Evolutionary conservation across 2,888 invertebrate species (phyloP), one percentile per base, ranked within the genome.

Genomic region (Ypsolopha scabrella): DNA sequence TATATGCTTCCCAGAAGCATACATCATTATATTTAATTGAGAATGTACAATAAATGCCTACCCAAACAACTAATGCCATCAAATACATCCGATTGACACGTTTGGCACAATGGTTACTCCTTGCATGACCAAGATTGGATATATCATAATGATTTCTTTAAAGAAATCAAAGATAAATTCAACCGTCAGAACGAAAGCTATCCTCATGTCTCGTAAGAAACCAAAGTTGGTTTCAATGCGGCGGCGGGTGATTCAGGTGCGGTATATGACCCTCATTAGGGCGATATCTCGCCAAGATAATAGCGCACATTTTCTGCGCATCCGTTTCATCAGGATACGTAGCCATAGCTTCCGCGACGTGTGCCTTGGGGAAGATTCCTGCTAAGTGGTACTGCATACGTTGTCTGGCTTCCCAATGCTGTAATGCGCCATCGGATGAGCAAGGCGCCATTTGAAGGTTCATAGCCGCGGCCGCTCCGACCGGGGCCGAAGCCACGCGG

Each of bases 311-410:
- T 62, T 91, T 92, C 75, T 96, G 94, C 8, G 97, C 93, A 76
- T 96, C 94, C 33, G 92, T 94, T 73, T 96, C 96, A 48, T 95
- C 93, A 0, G 97, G 97, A 79, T 94, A 92, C 58, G 93, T 85
- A 56, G 92, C 90, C 94, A 98, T 95, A 0, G 94, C 97, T 50
- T 92, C 91, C 50, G 91, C 90, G n/a, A 98, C 97, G 67, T 95
- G 94, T 58, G 93, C 92, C 66, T 95, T 94, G 0, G 96, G 96
- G 78, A 98, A 98, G 53, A 98, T 92, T 51, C 93, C 93, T n/a
- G 94, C 91, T 57, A 98, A 83, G 75, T 97, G 96, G 77, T 93
- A 96, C 73, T 94, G 95, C 67, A 97, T 83, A 60, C 92, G 90
- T 35, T 92, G 88, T 0, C 96, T 88, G 14, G 92, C 91, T 63